Evolutionary conservation across 2,113 vertebrate genomes (phyloP), one percentile per base, ranked within the genome.

Genomic region (Telmatochromis sp.): DNA sequence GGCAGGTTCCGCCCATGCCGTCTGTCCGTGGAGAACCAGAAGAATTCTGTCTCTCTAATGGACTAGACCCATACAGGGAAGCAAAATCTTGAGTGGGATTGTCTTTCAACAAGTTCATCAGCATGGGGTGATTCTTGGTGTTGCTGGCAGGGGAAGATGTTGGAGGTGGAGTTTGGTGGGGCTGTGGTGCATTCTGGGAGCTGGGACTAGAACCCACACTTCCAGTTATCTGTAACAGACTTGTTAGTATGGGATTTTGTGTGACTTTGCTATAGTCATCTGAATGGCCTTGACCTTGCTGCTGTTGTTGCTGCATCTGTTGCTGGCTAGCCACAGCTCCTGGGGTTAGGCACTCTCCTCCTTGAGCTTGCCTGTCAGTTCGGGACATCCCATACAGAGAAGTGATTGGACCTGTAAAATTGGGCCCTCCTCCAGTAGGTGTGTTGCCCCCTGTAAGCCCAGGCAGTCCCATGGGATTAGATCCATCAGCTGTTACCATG

Each of bases 81-180:
- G 98, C 98, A 93, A 99, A 99, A 96, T 99, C 99, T 93, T 99
- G 98, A 85, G 98, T 96, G 81, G 98, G 97, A 95, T 99, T 99
- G 96, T 99, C 99, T 93, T 99, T 99, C 88, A 99, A 97, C 85
- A 99, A 96, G 94, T 99, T 99, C 99, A 99, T 99, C 91, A 99
- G 96, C 98, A 99, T 99, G 92, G 99, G 98, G 94, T 99, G 99
- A 94, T 99, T 99, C 96, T 99, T 99, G 93, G 99, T 99, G 96
- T 99, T 99, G 97, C 98, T 97, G 86, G 99, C 98, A 82, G 99
- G 98, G 57, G 98, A 99, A 58, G 99, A 98, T 78, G 98, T 98
- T 58, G 98, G 97, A 31, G 99, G 98, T 79, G 99, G 98, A 33
- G 98, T 99, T 93, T 99, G 98, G 90, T 98, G 98, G 80, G 96